Evolutionary conservation across 1,140 invertebrate species (phyloP).

Genomic region (Drosophila simulans): DNA sequence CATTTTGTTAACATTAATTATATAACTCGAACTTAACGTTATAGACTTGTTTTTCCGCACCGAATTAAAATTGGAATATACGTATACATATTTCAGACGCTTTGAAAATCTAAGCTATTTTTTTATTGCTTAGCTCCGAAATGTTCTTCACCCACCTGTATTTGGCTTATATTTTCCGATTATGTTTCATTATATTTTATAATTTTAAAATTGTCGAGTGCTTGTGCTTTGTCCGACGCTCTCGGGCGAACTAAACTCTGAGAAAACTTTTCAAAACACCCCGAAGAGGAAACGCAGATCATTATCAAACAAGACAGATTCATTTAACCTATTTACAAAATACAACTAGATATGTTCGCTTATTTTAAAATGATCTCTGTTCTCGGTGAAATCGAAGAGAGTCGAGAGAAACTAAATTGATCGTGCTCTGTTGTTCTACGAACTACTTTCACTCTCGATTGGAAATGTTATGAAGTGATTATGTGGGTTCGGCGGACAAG

Average conservation of each 20-base stretch:
- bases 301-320: no score
- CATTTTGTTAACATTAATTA: constrained; percentile 52
- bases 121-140: not conserved
- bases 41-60: constrained; percentile 44
- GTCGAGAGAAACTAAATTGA: not conserved
- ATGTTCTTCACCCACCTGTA: constrained; percentile 65
- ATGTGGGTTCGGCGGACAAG: constrained; percentile 14
- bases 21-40: constrained; percentile 59
- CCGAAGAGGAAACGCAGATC: constrained; percentile 47
- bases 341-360: constrained; percentile 45
- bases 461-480: not conserved
- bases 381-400: constrained; percentile 15
- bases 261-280: constrained; percentile 48
- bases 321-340: constrained; percentile 78
- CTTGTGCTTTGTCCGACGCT: constrained; percentile 36
- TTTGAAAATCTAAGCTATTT: not conserved
- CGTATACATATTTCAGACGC: not conserved
- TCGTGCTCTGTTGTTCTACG: constrained; percentile 17
- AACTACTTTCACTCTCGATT: constrained; percentile 62
- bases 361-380: constrained; percentile 51
- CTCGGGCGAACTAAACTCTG: constrained; percentile 56
- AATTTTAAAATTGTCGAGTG: constrained; percentile 3
- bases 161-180: constrained; percentile 45
- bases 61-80: not conserved
- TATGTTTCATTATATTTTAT: constrained; percentile 41